Evolutionary conservation across 2,888 invertebrate genomes (phyloP), one percentile per base, ranked within the genome.

Genomic region (Ganaspis brasiliensis): DNA sequence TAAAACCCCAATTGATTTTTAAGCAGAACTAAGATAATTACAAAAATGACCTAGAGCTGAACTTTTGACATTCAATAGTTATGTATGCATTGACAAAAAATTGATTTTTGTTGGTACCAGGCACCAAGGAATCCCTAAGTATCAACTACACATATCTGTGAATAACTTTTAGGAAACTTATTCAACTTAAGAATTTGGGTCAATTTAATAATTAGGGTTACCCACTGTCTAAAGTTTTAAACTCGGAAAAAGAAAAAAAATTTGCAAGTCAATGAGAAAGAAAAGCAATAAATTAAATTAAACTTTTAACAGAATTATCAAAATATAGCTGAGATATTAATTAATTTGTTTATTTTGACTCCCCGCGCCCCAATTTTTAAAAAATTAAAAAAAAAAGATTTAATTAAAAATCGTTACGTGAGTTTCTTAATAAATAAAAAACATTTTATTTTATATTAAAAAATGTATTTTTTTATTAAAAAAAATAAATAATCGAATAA

Each of bases 41-140:
- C n/a, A 1, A 2, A 26, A 24, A n/a, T 67, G 67, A 24, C 26
- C 40, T 45, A 26, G 16, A 26, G 45, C 9, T 67, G 67, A 45
- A 49, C 45, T 67, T 67, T 24, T 67, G 67, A 67, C 67, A 40
- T 67, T 49, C 10, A 35, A 59, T 70, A 52, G 45, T 72, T 63
- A 71, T 55, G 19, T 77, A 35, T 24, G 14, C 56, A 56, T 24
- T 45, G 26, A 49, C 8, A 49, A 67, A 75, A 78, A 83, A 86
- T 84, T 83, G 80, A 80, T 84, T 82, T 24, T 79, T 72, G 12
- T 14, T 56, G 57, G 86, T 85, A 59, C 84, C 82, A 82, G 84
- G 85, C 67, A 83, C 86, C 74, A 67, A 14, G n/a, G 3, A 45
- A 40, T 45, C 1, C n/a, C 12, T 0, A 21, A 56, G 12, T 45